Evolutionary conservation across 2,888 invertebrate species (phyloP), one percentile per base, ranked within the genome.

Genomic region (Caenorhabditis japonica): DNA sequence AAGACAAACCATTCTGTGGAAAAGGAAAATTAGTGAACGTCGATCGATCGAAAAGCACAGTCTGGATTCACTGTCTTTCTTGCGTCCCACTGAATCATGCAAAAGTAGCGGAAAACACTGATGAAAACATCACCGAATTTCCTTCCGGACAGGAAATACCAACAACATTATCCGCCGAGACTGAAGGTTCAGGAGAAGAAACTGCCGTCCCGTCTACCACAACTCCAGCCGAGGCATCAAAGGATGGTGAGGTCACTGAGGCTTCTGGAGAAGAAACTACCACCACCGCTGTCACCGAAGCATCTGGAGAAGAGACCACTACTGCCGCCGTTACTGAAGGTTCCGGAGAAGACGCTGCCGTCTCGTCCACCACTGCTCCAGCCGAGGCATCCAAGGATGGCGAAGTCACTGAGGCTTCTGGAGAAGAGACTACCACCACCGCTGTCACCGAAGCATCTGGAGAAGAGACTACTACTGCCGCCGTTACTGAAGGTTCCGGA

Each of bases 41-140:
- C 17, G 72, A 70, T 36, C 52, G 59, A 56, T 71, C 75, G 4
- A 43, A 52, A n/a, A 72, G 62, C 13, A 61, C 69, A 10, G 46
- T 79, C 4, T 81, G 82, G 84, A 82, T 84, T 43, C 82, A 83
- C 53, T 84, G 84, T 46, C 60, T 84, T 10, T 77, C 80, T 19
- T 84, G 84, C 61, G 77, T 78, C 15, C 78, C 76, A 30, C 53
- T 73, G 19, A 75, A 71, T 23, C 58, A 70, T 3, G 62, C 60
- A 3, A 55, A 59, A 33, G 1, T 60, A 12, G 39, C 41, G 5
- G 66, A 66, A 19, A 73, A 60, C 51, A 55, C 17, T 3, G 72
- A 73, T 38, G 68, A 62, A 13, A 44, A 49, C 21, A 41, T 47
- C 25, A 53, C 41, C 21, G 41, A 34, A 19, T 66, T 41, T 33